Base-by-base conservation (phyloP, 2,888 invertebrate genomes). In the Protodeltote pygarga region DNA sequence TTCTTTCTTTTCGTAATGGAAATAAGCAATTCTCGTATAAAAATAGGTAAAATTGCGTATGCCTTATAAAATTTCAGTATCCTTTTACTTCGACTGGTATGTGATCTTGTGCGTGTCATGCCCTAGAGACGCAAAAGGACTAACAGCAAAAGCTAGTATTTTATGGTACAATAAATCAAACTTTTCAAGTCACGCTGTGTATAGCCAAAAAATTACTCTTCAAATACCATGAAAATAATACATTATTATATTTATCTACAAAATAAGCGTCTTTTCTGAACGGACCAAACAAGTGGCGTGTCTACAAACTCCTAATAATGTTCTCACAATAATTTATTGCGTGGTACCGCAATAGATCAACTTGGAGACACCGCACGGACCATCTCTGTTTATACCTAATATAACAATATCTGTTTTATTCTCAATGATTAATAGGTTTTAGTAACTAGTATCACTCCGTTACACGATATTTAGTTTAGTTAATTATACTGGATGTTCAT, bases 251-350 rank as follows among this genome's bases (percentile, higher is more conserved):
- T 52, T 24, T 52, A 52, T 39, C 17, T n/a, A 34, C 21, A 61
- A 57, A 54, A 41, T 41, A 34, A 17, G 37, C 37, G 6, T 13
- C 19, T 5, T 14, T 17, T 11, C 25, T 34, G 25, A 24, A 33
- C 27, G 13, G 11, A 16, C 4, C 31, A 28, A 40, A 38, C 37
- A 21, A 63, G 47, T 46, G 23, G 29, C 47, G 38, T 41, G 62
- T 54, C 55, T 58, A 27, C 24, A 8, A 38, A 38, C 34, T 54
- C 62, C 64, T 66, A 63, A 65, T 65, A 65, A 59, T 63, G 54
- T 63, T 63, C 38, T 42, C 34, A 2, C 40, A n/a, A 39, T 67
- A 65, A 65, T 54, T 65, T 63, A 65, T 67, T 21, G 48, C 31
- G 5, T 2, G n/a, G 13, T 37, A 27, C 29, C 42, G 44, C 40